Evolutionary conservation across 2,888 invertebrate genomes (phyloP).

Genomic region (Synergus japonicus): DNA sequence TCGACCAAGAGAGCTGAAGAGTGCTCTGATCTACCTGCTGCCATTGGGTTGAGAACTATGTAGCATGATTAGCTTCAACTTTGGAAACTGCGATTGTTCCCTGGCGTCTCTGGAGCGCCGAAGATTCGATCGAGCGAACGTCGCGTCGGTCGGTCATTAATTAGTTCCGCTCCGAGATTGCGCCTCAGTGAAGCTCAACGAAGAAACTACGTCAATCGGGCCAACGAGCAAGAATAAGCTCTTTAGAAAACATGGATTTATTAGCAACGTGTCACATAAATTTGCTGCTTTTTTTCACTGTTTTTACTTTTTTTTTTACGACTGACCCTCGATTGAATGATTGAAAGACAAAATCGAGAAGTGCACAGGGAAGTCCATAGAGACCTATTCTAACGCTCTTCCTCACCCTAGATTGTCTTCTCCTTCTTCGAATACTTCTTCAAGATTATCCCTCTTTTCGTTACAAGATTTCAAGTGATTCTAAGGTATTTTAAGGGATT

Average conservation of each 20-base stretch:
- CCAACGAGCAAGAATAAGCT: not conserved
- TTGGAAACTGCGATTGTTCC: slow-evolving; percentile 63
- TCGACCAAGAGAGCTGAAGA: slow-evolving; percentile 1
- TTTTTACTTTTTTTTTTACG: too few species aligned
- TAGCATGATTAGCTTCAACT: slow-evolving; percentile 63
- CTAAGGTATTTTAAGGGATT: too few species aligned
- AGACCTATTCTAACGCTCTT: too few species aligned
- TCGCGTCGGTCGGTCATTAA: slow-evolving; percentile 58
- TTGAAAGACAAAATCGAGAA: too few species aligned
- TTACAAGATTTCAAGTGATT: too few species aligned
- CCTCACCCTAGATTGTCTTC: too few species aligned
- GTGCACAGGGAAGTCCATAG: too few species aligned
- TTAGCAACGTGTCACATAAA: not conserved
- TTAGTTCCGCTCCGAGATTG: slow-evolving; percentile 48
- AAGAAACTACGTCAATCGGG: slow-evolving; percentile 12
- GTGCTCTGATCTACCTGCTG: slow-evolving; percentile 49
- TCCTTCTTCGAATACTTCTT: too few species aligned
- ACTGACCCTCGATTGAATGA: too few species aligned
- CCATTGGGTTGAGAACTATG: slow-evolving; percentile 61
- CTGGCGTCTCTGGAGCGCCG: slow-evolving; percentile 51
- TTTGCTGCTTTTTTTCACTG: not conserved
- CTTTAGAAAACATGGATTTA: not conserved
- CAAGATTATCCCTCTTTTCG: too few species aligned
- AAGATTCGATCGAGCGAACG: slow-evolving; percentile 28
- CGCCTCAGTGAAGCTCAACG: not conserved